phyloP scores from a whole-genome alignment of 2,888 invertebrate species.

The Stegana nigrithorax region DNA sequence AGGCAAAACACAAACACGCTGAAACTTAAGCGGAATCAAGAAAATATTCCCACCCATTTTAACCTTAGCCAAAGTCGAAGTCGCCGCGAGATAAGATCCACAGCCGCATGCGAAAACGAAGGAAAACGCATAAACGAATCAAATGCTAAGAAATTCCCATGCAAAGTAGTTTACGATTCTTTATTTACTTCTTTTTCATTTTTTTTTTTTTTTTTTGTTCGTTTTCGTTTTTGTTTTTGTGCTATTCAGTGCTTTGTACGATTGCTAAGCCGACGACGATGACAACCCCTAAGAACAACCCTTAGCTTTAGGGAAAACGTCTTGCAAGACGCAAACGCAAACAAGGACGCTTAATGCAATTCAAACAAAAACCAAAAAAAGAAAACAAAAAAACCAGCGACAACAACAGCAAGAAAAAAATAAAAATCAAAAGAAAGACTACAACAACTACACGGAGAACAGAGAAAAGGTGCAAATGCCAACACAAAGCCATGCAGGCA shows the following conservation, averaged over 20 bases:
- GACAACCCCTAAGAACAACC: background rate
- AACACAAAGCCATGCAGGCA: too few relatives aligned
- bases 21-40: too few relatives aligned
- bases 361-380: background rate
- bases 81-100: conserved; percentile 24
- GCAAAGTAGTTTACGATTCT: background rate
- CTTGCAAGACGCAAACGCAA: background rate
- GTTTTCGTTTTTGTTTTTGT: background rate
- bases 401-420: too few relatives aligned
- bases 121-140: background rate
- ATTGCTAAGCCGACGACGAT: background rate
- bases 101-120: background rate
- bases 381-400: background rate
- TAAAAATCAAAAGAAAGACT: too few relatives aligned
- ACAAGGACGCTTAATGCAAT: background rate
- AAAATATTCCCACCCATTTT: conserved; percentile 67
- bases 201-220: conserved; percentile 4
- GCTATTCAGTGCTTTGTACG: background rate
- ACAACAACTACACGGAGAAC: too few relatives aligned
- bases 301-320: background rate
- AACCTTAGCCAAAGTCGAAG: conserved; percentile 55
- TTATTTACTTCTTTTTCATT: background rate
- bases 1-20: too few relatives aligned
- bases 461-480: background rate
- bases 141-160: background rate